Evolutionary conservation across 2,888 invertebrate genomes (phyloP), one percentile per base, ranked within the genome.

Genomic region (Conus canariensis): DNA sequence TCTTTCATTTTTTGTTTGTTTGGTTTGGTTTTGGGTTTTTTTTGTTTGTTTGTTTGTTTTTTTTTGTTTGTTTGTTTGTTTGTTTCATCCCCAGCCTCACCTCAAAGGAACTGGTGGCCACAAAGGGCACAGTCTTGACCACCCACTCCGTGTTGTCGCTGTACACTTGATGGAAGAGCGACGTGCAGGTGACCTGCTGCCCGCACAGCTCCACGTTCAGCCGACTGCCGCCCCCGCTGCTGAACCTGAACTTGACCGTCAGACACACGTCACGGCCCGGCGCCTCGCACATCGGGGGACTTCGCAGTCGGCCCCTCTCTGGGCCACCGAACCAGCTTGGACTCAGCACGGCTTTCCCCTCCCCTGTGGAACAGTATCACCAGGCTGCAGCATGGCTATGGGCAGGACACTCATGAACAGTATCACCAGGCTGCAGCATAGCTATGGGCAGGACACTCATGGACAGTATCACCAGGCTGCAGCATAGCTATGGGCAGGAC

Each of bases 301-400:
- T 83, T 58, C 56, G 82, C 82, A 83, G 82, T 83, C 82, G 56
- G 56, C 82, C 82, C 58, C 56, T 12, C 19, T 83, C 77, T 9
- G 30, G 16, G 1, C 16, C 77, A 30, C 12, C 7, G 14, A 16
- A 64, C 77, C 77, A 80, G 22, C 30, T 14, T 14, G 77, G 77
- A 12, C 14, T 14, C 12, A 80, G 45, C 5, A 2, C 12, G 16
- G 16, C 77, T 30, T 80, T 6, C 6, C 12, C 16, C 9, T 30
- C 12, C 30, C 30, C 77, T 80, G 77, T 30, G 16, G 25, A 70
- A 74, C n/a, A 74, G 45, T 4, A 45, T 45, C 3, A 45, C 45
- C 3, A 67, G 14, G 22, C 67, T 16, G 45, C 45, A 45, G 45
- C 45, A 45, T 45, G 45, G 45, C 45, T 45, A 4, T 45, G 45